Conservation (phyloP, 1,140 invertebrate species). For the Metopolophium dirhodum region DNA sequence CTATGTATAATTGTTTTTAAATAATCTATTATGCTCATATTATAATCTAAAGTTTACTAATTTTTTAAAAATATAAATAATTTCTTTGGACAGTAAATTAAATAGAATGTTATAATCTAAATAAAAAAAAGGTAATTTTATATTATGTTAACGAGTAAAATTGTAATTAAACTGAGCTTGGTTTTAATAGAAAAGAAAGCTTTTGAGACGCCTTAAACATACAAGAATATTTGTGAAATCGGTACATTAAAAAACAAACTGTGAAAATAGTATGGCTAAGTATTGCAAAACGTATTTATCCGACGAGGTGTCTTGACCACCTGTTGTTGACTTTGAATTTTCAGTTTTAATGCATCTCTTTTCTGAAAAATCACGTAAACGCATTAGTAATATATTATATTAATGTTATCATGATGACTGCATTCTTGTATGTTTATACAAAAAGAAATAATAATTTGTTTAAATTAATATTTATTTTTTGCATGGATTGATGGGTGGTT, state of each 20-base stretch:
- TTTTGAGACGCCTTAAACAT: neutral
- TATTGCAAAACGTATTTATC: neutral
- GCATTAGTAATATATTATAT: neutral
- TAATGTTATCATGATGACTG: neutral
- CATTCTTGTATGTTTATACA: neutral
- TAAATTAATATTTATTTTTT: neutral
- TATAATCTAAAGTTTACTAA: neutral
- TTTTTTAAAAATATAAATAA: neutral
- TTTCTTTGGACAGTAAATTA: neutral
- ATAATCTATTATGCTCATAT: neutral
- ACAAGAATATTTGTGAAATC: neutral
- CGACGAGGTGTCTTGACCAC: neutral
- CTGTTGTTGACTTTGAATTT: conserved; percentile 11
- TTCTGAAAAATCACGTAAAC: conserved; percentile 24
- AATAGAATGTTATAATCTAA: neutral
- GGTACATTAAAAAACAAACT: neutral
- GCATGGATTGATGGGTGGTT: neutral
- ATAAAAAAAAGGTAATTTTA: neutral
- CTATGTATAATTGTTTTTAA: neutral
- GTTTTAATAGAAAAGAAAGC: neutral
- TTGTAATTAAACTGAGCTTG: neutral
- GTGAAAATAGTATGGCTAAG: neutral
- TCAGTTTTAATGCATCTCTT: conserved; percentile 11
- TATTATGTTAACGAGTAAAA: neutral
- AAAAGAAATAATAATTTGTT: neutral